phyloP scores from a whole-genome alignment of 2,888 invertebrate species.

The Melinaea marsaeus region DNA sequence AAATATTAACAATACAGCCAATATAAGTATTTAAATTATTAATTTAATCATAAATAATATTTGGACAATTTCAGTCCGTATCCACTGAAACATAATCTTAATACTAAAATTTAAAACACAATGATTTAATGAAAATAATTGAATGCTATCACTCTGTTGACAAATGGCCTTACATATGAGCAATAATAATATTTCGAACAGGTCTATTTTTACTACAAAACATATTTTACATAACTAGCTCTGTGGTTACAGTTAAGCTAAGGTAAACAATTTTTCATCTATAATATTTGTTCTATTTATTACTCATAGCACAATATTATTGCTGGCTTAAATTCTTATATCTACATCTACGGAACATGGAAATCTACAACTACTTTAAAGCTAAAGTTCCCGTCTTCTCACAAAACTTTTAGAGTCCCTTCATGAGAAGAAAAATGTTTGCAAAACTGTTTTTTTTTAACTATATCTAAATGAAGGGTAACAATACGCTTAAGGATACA shows the following conservation, averaged over 20 bases:
- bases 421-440: constrained; percentile 78
- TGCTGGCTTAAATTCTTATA: constrained; percentile 58
- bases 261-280: constrained; percentile 39
- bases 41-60: background rate
- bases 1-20: constrained; percentile 29
- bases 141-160: constrained; percentile 28
- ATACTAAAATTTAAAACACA: constrained; percentile 48
- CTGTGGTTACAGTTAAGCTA: constrained; percentile 50
- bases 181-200: constrained; percentile 40
- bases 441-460: constrained; percentile 72
- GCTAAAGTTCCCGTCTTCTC: constrained; percentile 72
- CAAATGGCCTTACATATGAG: constrained; percentile 52
- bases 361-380: constrained; percentile 67
- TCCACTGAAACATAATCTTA: constrained; percentile 28
- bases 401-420: constrained; percentile 74
- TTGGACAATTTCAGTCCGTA: background rate
- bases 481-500: constrained; percentile 41
- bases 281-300: constrained; percentile 45
- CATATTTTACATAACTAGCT: constrained; percentile 58
- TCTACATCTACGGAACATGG: constrained; percentile 68
- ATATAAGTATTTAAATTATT: constrained; percentile 6
- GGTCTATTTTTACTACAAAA: constrained; percentile 53
- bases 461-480: constrained; percentile 63
- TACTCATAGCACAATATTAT: constrained; percentile 54
- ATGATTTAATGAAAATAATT: constrained; percentile 38